Base-by-base conservation (phyloP, 2,888 invertebrate species). In the Unio pictorum region DNA sequence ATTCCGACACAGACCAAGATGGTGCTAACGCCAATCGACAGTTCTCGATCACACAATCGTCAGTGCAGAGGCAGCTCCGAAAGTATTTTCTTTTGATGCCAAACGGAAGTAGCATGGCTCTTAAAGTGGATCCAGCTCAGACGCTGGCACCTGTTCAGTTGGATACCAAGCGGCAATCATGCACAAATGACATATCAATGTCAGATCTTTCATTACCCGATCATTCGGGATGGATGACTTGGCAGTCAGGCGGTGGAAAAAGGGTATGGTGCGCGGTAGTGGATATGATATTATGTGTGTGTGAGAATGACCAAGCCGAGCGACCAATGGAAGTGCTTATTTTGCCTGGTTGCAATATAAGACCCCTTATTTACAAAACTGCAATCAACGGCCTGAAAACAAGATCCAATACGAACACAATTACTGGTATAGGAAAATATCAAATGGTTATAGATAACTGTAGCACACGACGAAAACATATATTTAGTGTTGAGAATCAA, bases 241-340 rank as follows among this genome's bases (percentile, higher is more conserved):
- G 86, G 71, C 82, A 83, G 64, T 73, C 78, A 61, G 75, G 72
- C 61, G 69, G 76, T 55, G 70, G 63, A 64, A 73, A 75, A 67
- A 45, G 45, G 45, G 81, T 84, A 4, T 87, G 86, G 86, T 82
- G 85, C 69, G 79, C 83, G 8, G 73, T 85, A 17, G 81, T 82
- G 11, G 84, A 84, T 59, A 84, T 84, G 81, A 60, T 84, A 56
- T 82, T 87, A 58, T 85, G 85, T 71, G 78, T 85, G 3, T 87
- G 85, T 64, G 83, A 84, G 45, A 72, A 66, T 23, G 72, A 84
- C 23, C 73, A 73, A 8, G 64, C 82, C 0, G 75, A 79, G 28
- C 76, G 73, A 23, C 81, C 85, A 18, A 72, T 71, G 8, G 81
- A 82, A n/a, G 81, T 84, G 4, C 73, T 86, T 55, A 63, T 84